Percentiles rank a stretch among this genome's conserved stretches.
These are phyloP conservation scores for Tokudaia muenninki DNA, from an alignment of 2,797 vertebrate species.

Conservation along the genomic window DNA sequence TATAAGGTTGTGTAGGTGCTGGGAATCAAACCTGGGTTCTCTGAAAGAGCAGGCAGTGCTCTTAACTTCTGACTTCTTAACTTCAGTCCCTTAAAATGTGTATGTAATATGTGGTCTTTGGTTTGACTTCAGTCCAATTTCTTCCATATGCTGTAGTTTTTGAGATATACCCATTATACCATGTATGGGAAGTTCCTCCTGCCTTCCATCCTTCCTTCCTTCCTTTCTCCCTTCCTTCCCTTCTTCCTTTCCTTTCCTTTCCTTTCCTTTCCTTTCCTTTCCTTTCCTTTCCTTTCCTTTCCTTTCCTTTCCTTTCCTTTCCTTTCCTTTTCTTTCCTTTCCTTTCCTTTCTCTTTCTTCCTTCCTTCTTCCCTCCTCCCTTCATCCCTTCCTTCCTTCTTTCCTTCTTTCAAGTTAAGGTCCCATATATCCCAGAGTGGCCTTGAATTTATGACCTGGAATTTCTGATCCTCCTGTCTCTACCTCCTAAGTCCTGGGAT, in stretches of 20 bases:
- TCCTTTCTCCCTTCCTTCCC: rapidly evolving
- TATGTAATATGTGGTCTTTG: neutral
- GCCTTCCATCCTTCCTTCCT: too few relatives aligned
- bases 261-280: rapidly evolving
- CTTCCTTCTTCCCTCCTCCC: too few relatives aligned
- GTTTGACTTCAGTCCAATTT: neutral
- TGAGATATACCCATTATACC: neutral
- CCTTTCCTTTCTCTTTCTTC: too few relatives aligned
- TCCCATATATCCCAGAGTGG: neutral
- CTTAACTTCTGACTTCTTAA: neutral
- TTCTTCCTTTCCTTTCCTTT: too few relatives aligned
- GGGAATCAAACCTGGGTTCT: neutral
- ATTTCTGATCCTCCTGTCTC: neutral
- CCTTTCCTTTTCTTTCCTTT: rapidly evolving
- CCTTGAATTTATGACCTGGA: neutral
- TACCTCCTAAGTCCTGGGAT: neutral
- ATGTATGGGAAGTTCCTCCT: neutral
- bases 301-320: rapidly evolving
- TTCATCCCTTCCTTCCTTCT: too few relatives aligned
- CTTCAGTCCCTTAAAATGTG: too few relatives aligned
- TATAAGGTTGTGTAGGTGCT: neutral
- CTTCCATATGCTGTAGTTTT: neutral
- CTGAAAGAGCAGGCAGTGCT: neutral
- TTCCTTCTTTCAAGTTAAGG: neutral
- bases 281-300: rapidly evolving